Evolutionary conservation across 2,113 vertebrate species (phyloP), one percentile per base, ranked within the genome.

Genomic region (Oceanites oceanicus): DNA sequence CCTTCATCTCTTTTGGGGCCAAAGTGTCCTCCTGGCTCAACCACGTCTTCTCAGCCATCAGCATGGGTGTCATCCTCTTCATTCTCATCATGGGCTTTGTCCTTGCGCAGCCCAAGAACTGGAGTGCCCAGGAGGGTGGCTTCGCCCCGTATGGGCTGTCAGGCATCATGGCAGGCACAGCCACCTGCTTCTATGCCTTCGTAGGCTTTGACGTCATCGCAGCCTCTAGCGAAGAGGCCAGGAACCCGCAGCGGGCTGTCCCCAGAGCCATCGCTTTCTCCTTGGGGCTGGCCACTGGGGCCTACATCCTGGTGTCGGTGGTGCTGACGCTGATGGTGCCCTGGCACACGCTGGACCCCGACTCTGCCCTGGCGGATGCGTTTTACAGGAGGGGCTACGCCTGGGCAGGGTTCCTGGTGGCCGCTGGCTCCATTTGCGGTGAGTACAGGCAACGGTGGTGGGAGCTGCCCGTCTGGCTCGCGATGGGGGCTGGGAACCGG

Each of bases 121-220:
- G 99, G 99, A 98, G 99, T 15, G 38, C 97, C 8, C 97, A 97
- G 30, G 98, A 99, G 84, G 99, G 99, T 0, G 99, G 99, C 21
- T 99, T 99, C 25, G 98, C 99, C 13, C 99, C 99, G 0, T 99
- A 97, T 0, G 99, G 99, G 18, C 63, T 99, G n/a, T 99, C 99
- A 0, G 99, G 99, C 36, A 97, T 99, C 96, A 97, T 99, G 98
- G 98, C 99, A 0, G 99, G 99, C 93, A 99, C 99, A 0, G 99
- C 99, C 77, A 99, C 99, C 11, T 99, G 99, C 92, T 99, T 99
- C 97, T 99, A 99, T 0, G 99, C 99, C 19, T 99, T 99, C 2
- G 99, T 99, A 71, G 99, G 99, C 70, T 99, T 99, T 2, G 99
- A 99, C 0, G 99, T 99, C n/a, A 99, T 99, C 0, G 99, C 99